phyloP scores from a whole-genome alignment of 2,113 vertebrate genomes.

The Stigmatopora nigra region DNA sequence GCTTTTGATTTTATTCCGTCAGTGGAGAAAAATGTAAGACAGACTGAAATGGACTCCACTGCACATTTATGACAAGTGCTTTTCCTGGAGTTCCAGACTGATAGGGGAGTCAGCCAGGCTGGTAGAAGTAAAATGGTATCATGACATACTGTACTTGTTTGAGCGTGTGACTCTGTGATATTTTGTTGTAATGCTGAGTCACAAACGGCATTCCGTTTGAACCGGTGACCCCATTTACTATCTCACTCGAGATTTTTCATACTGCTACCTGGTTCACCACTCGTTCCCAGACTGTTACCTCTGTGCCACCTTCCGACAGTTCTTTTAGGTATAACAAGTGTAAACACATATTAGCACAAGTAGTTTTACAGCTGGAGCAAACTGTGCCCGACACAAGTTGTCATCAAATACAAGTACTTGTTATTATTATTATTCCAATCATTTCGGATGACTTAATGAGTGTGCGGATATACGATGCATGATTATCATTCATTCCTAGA shows the following conservation, averaged over 20 bases:
- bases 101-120: conserved; percentile 49
- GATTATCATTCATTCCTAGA: conserved; percentile 22
- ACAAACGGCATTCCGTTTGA: conserved; percentile 56
- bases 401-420: conserved; percentile 56
- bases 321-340: conserved; percentile 47
- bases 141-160: conserved; percentile 46
- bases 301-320: neutral
- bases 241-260: conserved; percentile 56
- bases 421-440: conserved; percentile 52
- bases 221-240: conserved; percentile 49
- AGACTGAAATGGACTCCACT: neutral
- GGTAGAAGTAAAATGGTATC: conserved; percentile 44
- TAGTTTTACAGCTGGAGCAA: conserved; percentile 53
- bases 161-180: conserved; percentile 38
- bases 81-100: neutral
- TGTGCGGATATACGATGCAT: conserved; percentile 11
- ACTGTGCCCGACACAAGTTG: conserved; percentile 22
- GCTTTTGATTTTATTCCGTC: no score
- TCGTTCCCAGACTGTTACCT: conserved; percentile 23
- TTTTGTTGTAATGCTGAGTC: conserved; percentile 62
- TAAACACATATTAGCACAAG: conserved; percentile 65
- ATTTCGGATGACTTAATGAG: conserved; percentile 46
- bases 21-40: neutral
- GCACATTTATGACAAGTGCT: neutral
- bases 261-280: conserved; percentile 37